Base-by-base conservation (phyloP, 2,888 invertebrate species). In the Apotomis turbidana region DNA sequence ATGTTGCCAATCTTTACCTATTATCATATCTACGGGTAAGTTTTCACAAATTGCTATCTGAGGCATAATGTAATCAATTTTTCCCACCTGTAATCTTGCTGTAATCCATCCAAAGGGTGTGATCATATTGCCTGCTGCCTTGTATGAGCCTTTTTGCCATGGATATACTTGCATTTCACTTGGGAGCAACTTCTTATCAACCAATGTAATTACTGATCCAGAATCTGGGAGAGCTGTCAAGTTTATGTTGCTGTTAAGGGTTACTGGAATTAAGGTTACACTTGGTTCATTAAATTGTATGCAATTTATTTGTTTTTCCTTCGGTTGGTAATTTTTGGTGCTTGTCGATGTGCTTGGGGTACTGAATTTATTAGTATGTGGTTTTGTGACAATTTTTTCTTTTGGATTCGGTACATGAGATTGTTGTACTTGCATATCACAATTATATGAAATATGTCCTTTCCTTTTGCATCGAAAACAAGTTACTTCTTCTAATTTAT, bases 361-460 rank as follows among this genome's bases (percentile, higher is more conserved):
- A 12, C 15, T 5, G 38, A 3, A 9, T n/a, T 38, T 41, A 41
- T 38, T 41, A n/a, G 58, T n/a, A 2, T 41, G n/a, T 46, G 27
- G 58, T 12, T 55, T 44, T 38, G 9, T 55, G 38, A 10, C 9
- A 0, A 15, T 15, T 15, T 15, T 15, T 15, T 15, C 15, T 15
- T 15, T 55, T 9, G 15, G 4, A 41, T 5, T 64, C 27, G 15
- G 9, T 5, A 9, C 12, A 38, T 58, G 10, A 0, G 8, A 27
- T n/a, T 41, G 10, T 15, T 4, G 38, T 9, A 12, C 5, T 38
- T 58, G 58, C 15, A 46, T 9, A 13, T 55, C 57, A 46, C 66
- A 66, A 46, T 66, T 9, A 36, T 66, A 66, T 57, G 66, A 55
- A 3, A 66, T 49, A 49, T 66, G 66, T 3, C 66, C 55, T 57